A percentile compares a stretch with the other conserved stretches of the same genome.
phyloP scores from a whole-genome alignment of 2,888 invertebrate species.

The Thalpophila matura region DNA sequence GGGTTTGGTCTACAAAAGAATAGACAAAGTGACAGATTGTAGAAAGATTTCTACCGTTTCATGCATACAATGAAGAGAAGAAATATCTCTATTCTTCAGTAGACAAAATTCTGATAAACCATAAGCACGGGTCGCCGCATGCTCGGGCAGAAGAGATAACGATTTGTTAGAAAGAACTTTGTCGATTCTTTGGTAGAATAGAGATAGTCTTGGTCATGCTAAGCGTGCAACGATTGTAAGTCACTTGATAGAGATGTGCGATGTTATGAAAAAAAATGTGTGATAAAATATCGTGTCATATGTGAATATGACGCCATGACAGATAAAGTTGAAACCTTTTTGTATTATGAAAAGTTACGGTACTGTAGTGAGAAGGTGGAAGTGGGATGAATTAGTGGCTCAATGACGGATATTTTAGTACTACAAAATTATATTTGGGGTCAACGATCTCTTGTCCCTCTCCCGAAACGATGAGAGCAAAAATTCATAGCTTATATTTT shows the following conservation, averaged over 20 bases:
- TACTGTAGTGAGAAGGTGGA: background rate
- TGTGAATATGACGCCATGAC: slow-evolving; percentile 7
- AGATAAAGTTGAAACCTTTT: slow-evolving; percentile 35
- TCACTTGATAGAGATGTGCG: slow-evolving; percentile 3
- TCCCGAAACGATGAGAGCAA: slow-evolving; percentile 3
- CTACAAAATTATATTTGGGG: slow-evolving; percentile 4
- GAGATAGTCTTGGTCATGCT: too few species aligned
- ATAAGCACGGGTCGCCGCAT: too few species aligned
- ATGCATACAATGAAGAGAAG: too few species aligned
- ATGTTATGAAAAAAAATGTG: slow-evolving; percentile 13
- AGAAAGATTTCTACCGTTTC: too few species aligned
- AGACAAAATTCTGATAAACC: too few species aligned
- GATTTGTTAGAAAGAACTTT: too few species aligned
- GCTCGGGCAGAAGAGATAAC: too few species aligned
- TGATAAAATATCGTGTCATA: slow-evolving; percentile 40
- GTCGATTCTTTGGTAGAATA: too few species aligned
- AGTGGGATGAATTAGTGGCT: slow-evolving; percentile 33
- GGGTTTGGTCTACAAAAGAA: too few species aligned
- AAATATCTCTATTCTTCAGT: too few species aligned
- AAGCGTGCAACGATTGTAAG: background rate
- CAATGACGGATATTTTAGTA: slow-evolving; percentile 31
- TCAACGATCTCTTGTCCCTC: slow-evolving; percentile 17
- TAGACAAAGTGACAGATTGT: too few species aligned
- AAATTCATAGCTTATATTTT: slow-evolving; percentile 7
- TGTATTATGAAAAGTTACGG: slow-evolving; percentile 14